Percentiles rank a stretch among this genome's conserved stretches.
Evolutionary conservation across 1,140 invertebrate species (phyloP).

Genomic region (Aphelenchoides besseyi): DNA sequence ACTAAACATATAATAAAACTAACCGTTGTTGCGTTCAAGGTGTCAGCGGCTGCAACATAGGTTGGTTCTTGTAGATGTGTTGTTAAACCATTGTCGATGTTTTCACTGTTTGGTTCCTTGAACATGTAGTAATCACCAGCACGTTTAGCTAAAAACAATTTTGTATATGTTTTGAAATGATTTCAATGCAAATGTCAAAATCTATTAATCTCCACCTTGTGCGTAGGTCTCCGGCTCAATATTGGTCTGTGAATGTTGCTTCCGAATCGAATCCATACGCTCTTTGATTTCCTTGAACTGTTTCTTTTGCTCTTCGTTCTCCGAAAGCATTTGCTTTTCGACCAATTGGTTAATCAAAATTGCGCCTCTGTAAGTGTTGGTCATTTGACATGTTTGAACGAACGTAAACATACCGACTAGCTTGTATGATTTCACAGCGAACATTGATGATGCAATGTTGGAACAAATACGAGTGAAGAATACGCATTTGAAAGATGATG

Average conservation of each 20-base stretch:
- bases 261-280: slow-evolving; percentile 55
- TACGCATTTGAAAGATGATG: slow-evolving; percentile 56
- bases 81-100: too few species aligned
- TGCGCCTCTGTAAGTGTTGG: slow-evolving; percentile 51
- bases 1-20: too few species aligned
- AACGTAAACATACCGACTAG: slow-evolving; percentile 43
- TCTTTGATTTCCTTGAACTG: slow-evolving; percentile 58
- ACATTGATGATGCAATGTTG: slow-evolving; percentile 62
- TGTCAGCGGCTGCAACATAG: too few species aligned
- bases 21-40: too few species aligned
- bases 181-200: slow-evolving; percentile 17
- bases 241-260: slow-evolving; percentile 33
- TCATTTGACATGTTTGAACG: neutral
- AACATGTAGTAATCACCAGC: slow-evolving; percentile 63
- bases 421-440: slow-evolving; percentile 57
- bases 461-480: slow-evolving; percentile 60
- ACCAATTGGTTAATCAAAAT: slow-evolving; percentile 61
- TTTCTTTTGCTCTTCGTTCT: slow-evolving; percentile 55
- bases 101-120: too few species aligned
- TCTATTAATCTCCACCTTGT: slow-evolving; percentile 50
- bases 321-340: slow-evolving; percentile 62
- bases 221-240: slow-evolving; percentile 54
- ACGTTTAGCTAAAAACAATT: slow-evolving; percentile 58
- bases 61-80: too few species aligned
- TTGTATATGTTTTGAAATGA: neutral